phyloP scores from a whole-genome alignment of 1,140 invertebrate species.

The Drosophila repletoides region DNA sequence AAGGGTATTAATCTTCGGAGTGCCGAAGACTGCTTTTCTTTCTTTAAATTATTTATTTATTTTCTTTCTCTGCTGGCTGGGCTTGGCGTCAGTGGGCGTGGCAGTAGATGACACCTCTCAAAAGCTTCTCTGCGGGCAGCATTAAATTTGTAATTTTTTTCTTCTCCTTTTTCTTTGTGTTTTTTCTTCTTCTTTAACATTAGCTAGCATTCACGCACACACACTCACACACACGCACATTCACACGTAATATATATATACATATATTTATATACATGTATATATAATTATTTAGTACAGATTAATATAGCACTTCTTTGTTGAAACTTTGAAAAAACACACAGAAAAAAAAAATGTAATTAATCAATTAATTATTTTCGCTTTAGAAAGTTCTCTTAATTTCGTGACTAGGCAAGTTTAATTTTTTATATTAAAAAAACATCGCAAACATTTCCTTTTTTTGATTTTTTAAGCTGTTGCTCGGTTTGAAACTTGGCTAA shows the following conservation, averaged over 20 bases:
- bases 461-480: neutral
- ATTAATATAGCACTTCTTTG: conserved; percentile 76
- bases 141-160: conserved; percentile 13
- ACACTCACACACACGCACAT: conserved; percentile 3
- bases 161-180: conserved; percentile 6
- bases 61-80: conserved; percentile 21
- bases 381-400: conserved; percentile 71
- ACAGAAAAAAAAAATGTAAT: conserved; percentile 35
- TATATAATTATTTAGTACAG: conserved; percentile 60
- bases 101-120: conserved; percentile 46
- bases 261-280: neutral
- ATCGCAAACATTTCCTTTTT: conserved; percentile 33
- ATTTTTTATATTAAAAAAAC: conserved; percentile 24
- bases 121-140: conserved; percentile 46
- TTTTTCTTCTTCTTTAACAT: conserved; percentile 15
- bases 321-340: conserved; percentile 34
- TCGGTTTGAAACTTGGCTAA: conserved; percentile 51
- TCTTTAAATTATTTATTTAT: too few relatives aligned
- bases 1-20: too few relatives aligned
- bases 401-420: conserved; percentile 78
- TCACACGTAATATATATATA: conserved; percentile 11
- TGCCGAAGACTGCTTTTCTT: too few relatives aligned
- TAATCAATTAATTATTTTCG: conserved; percentile 51
- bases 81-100: conserved; percentile 47
- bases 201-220: conserved; percentile 25